These are phyloP conservation scores for Hirundo rustica DNA, from an alignment of 2,797 vertebrate genomes.

Conservation along the genomic window DNA sequence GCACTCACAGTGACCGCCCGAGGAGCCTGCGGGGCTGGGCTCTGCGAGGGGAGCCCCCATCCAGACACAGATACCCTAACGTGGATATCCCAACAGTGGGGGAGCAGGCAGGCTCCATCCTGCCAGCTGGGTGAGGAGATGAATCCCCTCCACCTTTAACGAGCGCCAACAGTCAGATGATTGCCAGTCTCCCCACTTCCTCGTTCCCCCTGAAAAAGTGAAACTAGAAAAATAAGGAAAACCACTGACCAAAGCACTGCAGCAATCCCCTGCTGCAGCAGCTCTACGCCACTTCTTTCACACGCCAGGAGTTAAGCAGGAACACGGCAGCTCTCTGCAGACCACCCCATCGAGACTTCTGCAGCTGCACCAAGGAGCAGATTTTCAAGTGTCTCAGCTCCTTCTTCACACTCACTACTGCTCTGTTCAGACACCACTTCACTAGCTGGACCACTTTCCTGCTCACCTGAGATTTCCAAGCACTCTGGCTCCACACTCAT, in stretches of 20 bases:
- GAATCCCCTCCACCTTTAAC: neutral
- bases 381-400: neutral
- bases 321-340: neutral
- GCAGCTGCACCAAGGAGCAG: neutral
- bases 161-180: neutral
- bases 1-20: fast-evolving
- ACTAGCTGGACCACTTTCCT: neutral
- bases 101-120: neutral
- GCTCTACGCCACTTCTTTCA: neutral
- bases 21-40: neutral
- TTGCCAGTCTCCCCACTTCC: neutral
- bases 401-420: neutral
- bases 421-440: neutral
- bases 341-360: neutral
- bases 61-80: neutral
- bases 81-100: neutral
- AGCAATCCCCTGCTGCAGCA: neutral
- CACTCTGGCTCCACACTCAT: neutral
- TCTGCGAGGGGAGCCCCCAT: neutral
- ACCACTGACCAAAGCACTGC: neutral
- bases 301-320: neutral
- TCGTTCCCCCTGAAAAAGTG: neutral
- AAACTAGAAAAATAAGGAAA: neutral
- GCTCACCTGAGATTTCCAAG: neutral
- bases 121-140: neutral